Percentiles rank a stretch among this genome's conserved stretches.
Conservation (phyloP, 2,113 vertebrate genomes). For the Amblyopsis rosae region DNA sequence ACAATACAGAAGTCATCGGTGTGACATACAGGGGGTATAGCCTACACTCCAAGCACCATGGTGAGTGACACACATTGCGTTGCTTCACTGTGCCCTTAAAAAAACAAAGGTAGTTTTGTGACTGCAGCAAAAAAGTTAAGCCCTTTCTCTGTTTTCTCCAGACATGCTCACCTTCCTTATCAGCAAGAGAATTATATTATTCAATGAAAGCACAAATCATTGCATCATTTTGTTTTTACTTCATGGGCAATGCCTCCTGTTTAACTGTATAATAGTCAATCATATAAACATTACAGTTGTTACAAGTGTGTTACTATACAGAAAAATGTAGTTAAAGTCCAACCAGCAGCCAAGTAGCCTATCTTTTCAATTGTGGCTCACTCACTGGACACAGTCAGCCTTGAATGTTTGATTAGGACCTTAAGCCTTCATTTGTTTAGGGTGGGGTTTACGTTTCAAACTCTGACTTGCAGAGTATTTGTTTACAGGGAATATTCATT, state of each 20-base stretch:
- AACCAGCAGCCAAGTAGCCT: too few relatives aligned
- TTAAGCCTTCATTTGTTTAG: conserved; percentile 43
- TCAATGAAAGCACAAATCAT: background rate
- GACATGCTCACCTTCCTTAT: conserved; percentile 10
- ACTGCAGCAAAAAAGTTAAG: too few relatives aligned
- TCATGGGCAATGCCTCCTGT: background rate
- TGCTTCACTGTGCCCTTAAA: background rate
- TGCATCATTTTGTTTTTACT: too few relatives aligned
- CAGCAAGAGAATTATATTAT: conserved; percentile 12
- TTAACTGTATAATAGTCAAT: too few relatives aligned
- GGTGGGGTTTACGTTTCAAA: conserved; percentile 50
- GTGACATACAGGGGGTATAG: conserved; percentile 23
- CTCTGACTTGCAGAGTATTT: conserved; percentile 33
- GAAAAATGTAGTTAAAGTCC: too few relatives aligned
- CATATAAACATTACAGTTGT: too few relatives aligned
- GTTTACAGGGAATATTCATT: too few relatives aligned
- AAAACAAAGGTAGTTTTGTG: background rate
- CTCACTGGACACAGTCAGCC: too few relatives aligned
- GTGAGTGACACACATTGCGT: conserved; percentile 25
- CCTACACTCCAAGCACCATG: conserved; percentile 25
- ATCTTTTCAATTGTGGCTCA: too few relatives aligned
- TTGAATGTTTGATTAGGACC: conserved; percentile 1
- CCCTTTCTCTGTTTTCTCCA: background rate
- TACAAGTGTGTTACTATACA: too few relatives aligned
- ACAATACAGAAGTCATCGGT: conserved; percentile 28